A percentile compares a stretch with the other conserved stretches of the same genome.
These are phyloP conservation scores for Sisyra terminalis DNA, from an alignment of 2,888 invertebrate species.

Conservation along the genomic window DNA sequence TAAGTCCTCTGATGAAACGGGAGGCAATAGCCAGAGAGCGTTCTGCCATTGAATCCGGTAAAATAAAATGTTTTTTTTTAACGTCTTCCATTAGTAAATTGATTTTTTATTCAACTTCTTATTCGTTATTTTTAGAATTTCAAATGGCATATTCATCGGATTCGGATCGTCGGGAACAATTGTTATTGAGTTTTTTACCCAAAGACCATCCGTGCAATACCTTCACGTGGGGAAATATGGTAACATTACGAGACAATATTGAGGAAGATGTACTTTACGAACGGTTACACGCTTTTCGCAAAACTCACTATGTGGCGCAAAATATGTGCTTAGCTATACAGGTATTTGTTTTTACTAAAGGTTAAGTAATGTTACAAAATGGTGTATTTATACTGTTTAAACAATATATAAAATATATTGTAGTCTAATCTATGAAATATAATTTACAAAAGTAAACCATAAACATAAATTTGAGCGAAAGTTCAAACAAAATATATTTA, in stretches of 20 bases:
- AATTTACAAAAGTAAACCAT: no score
- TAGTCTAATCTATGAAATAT: no score
- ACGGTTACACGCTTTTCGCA: constrained; percentile 55
- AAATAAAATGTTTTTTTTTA: constrained; percentile 10
- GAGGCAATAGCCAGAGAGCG: constrained; percentile 76
- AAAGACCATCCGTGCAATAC: constrained; percentile 54
- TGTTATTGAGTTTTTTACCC: constrained; percentile 51
- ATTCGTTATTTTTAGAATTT: constrained; percentile 43
- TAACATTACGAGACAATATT: constrained; percentile 50
- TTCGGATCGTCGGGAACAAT: constrained; percentile 55
- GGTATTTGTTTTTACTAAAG: background rate
- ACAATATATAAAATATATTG: no score
- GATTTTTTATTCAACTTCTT: no score
- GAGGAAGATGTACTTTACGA: constrained; percentile 49
- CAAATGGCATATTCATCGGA: constrained; percentile 65
- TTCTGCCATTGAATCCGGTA: constrained; percentile 75
- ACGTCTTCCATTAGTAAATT: no score
- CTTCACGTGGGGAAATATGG: constrained; percentile 75
- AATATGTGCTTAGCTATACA: constrained; percentile 68
- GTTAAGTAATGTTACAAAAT: background rate
- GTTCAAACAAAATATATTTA: no score
- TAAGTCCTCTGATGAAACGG: constrained; percentile 66
- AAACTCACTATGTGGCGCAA: constrained; percentile 69
- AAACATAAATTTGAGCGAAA: no score
- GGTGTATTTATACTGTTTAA: background rate